Base-by-base conservation (phyloP, 2,113 vertebrate genomes). In the Tor tambroides region DNA sequence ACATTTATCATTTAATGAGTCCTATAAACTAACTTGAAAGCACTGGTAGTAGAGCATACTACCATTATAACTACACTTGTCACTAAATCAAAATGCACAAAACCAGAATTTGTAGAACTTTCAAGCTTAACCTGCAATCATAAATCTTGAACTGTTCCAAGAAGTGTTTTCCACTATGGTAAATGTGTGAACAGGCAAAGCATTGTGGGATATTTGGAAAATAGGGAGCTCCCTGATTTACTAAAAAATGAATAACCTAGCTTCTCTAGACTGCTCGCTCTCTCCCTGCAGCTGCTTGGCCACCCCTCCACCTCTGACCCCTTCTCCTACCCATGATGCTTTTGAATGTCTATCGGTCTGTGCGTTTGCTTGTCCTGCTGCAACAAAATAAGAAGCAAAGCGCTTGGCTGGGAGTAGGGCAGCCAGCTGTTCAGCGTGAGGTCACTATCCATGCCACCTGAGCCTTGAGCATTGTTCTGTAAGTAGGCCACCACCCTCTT, bases 271-370 rank as follows among this genome's bases (percentile, higher is more conserved):
- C 94, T 96, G 96, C 97, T 96, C 94, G 95, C 96, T 96, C 95
- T 96, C 95, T 97, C 94, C 95, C 95, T 95, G 96, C 96, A 96
- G 97, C 97, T 97, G 96, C 96, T 97, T 97, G 95, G 94, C 96
- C 95, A 97, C 95, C 94, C 93, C 95, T 96, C 94, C 95, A 95
- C 95, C 96, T 96, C 93, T 95, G 96, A 94, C 94, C 96, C 89
- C 90, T 88, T 84, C 86, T 91, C 94, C 92, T 93, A 94, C 96
- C 96, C 98, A 99, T 99, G 96, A 98, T 95, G 97, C 97, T 98
- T 92, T 98, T 98, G 96, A 97, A 96, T 99, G 97, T 99, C 96
- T 99, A 95, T 98, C 95, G 96, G 96, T 97, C 96, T 97, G 97
- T 97, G 96, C 96, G 95, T 98, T 97, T 97, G 97, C 96, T 98